phyloP scores from a whole-genome alignment of 2,797 vertebrate species.

The Coendou prehensilis region DNA sequence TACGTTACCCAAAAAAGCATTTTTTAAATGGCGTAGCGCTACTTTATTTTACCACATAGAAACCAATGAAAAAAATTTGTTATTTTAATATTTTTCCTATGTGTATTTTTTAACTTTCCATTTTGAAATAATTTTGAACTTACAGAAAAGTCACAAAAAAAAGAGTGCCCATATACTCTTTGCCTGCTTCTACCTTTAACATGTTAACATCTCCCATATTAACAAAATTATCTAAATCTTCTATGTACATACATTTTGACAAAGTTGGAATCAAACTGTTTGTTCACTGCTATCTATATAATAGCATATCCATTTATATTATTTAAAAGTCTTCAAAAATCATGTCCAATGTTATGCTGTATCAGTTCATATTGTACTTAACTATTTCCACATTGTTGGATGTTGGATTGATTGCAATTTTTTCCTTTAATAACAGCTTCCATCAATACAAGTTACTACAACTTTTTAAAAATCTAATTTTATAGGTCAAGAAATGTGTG shows the following conservation, averaged over 20 bases:
- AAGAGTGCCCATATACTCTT: not conserved
- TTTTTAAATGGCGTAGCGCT: not conserved
- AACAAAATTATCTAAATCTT: not conserved
- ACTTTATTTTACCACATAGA: not conserved
- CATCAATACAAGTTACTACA: not conserved
- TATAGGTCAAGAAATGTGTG: not conserved
- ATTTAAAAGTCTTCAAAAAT: conserved; percentile 36
- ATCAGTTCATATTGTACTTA: not conserved
- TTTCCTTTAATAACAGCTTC: conserved; percentile 19
- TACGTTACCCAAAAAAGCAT: not conserved
- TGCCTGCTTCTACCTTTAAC: not conserved
- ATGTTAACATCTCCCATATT: not conserved
- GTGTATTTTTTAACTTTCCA: conserved; percentile 26
- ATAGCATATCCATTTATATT: not conserved
- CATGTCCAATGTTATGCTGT: not conserved
- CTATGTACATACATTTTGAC: not conserved
- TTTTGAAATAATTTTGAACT: conserved; percentile 64
- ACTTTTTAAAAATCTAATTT: conserved; percentile 22
- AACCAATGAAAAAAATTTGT: conserved; percentile 12
- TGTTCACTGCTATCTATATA: not conserved
- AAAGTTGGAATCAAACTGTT: not conserved
- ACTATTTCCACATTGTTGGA: not conserved
- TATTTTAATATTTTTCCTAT: not conserved
- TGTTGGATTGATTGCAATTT: not conserved
- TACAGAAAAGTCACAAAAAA: conserved; percentile 9